Evolutionary conservation across 1,140 invertebrate genomes (phyloP).

Genomic region (Pogonus chalceus): DNA sequence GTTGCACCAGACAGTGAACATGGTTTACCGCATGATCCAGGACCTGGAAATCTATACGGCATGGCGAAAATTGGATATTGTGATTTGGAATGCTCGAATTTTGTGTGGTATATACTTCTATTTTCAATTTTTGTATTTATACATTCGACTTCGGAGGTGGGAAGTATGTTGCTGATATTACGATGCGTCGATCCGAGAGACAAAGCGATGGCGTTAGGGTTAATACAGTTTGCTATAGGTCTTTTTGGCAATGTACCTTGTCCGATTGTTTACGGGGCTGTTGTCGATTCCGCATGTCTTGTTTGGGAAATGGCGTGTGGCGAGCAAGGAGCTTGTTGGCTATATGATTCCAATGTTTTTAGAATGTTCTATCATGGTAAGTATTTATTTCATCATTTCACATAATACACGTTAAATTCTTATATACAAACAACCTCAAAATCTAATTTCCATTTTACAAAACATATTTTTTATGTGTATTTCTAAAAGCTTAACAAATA

Average conservation of each 20-base stretch:
- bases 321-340: conserved; percentile 67
- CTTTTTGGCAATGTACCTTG: conserved; percentile 89
- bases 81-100: conserved; percentile 64
- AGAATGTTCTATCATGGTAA: conserved; percentile 78
- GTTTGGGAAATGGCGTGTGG: conserved; percentile 78
- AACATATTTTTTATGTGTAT: too few relatives aligned
- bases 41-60: conserved; percentile 28
- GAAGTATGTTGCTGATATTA: conserved; percentile 80
- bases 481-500: too few relatives aligned
- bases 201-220: conserved; percentile 87
- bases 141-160: conserved; percentile 86
- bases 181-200: conserved; percentile 84
- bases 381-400: conserved; percentile 14
- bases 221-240: conserved; percentile 88
- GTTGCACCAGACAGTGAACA: conserved; percentile 42
- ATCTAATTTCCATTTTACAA: too few relatives aligned
- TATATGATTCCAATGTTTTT: conserved; percentile 76
- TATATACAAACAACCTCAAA: too few relatives aligned
- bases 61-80: conserved; percentile 59
- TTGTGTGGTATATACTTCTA: conserved; percentile 72
- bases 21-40: conserved; percentile 12
- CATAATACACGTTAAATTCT: neutral
- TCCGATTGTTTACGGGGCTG: conserved; percentile 83
- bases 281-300: conserved; percentile 83
- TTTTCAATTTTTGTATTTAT: conserved; percentile 84